A percentile compares a stretch with the other conserved stretches of the same genome.
phyloP scores from a whole-genome alignment of 2,888 invertebrate species.

The Pheosia gnoma region DNA sequence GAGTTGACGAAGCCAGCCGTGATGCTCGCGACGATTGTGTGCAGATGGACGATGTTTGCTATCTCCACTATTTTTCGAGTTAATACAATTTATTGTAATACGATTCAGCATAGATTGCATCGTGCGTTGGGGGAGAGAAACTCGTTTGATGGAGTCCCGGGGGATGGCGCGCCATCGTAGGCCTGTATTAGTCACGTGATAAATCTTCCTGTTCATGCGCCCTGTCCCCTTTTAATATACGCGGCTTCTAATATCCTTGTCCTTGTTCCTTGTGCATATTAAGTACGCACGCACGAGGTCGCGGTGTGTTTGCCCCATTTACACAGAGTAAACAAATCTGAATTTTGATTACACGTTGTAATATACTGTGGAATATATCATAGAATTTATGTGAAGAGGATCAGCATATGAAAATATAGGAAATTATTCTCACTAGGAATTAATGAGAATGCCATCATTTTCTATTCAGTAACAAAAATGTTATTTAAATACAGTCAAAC shows the following conservation, averaged over 20 bases:
- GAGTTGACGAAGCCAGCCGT: conserved; percentile 47
- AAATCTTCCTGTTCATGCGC: conserved; percentile 73
- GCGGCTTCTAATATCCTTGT: conserved; percentile 55
- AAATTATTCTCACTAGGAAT: background rate
- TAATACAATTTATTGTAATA: conserved; percentile 85
- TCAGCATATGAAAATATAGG: background rate
- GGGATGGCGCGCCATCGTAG: conserved; percentile 75
- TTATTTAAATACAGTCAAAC: too few relatives aligned
- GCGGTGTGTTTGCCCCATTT: conserved; percentile 65
- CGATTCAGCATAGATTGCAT: conserved; percentile 85
- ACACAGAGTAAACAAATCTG: conserved; percentile 38
- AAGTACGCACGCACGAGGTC: conserved; percentile 63
- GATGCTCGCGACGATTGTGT: conserved; percentile 72
- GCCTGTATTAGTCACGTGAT: conserved; percentile 82
- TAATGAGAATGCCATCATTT: background rate
- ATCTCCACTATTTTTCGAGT: conserved; percentile 83
- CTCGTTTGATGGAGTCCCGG: conserved; percentile 82
- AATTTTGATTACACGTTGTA: conserved; percentile 29
- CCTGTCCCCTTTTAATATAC: conserved; percentile 67
- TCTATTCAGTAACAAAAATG: too few relatives aligned
- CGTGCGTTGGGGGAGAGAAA: conserved; percentile 79
- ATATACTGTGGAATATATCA: background rate
- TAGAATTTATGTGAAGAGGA: background rate
- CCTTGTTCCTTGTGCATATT: conserved; percentile 67
- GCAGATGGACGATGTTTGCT: conserved; percentile 83